These are phyloP conservation scores for Percopsis omiscomaycus DNA, from an alignment of 2,797 vertebrate species.

Conservation along the genomic window DNA sequence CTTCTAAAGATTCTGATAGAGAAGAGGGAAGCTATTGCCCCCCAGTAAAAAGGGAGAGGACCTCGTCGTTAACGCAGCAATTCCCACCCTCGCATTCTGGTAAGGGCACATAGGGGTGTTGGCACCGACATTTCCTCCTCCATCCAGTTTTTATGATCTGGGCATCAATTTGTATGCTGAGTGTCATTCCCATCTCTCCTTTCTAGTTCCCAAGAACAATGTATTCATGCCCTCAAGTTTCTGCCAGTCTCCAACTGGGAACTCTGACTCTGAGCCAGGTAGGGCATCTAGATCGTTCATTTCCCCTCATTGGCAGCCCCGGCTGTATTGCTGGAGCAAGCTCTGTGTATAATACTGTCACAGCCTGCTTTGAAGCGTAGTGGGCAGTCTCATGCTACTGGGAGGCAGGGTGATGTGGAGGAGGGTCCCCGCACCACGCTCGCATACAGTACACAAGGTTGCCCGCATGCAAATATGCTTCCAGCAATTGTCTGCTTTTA, in stretches of 20 bases:
- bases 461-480: too few species aligned
- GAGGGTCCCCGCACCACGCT: too few species aligned
- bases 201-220: constrained; percentile 92
- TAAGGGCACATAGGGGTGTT: constrained; percentile 64
- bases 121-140: constrained; percentile 32
- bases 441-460: too few species aligned
- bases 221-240: constrained; percentile 97
- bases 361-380: background rate
- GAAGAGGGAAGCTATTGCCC: constrained; percentile 93
- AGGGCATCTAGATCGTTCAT: constrained; percentile 51
- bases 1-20: constrained; percentile 88
- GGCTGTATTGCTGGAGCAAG: background rate
- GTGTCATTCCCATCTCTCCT: constrained; percentile 48
- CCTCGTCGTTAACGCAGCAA: constrained; percentile 90
- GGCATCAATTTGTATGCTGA: constrained; percentile 67
- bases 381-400: background rate
- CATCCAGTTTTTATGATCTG: constrained; percentile 50
- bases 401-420: too few species aligned
- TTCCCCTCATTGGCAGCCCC: constrained; percentile 21
- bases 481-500: too few species aligned
- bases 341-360: background rate
- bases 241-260: constrained; percentile 92
- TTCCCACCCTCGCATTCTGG: constrained; percentile 95
- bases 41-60: constrained; percentile 93
- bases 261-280: constrained; percentile 96